A percentile compares a stretch with the other conserved stretches of the same genome.
phyloP scores from a whole-genome alignment of 2,888 invertebrate species.

The Tinea pellionella region DNA sequence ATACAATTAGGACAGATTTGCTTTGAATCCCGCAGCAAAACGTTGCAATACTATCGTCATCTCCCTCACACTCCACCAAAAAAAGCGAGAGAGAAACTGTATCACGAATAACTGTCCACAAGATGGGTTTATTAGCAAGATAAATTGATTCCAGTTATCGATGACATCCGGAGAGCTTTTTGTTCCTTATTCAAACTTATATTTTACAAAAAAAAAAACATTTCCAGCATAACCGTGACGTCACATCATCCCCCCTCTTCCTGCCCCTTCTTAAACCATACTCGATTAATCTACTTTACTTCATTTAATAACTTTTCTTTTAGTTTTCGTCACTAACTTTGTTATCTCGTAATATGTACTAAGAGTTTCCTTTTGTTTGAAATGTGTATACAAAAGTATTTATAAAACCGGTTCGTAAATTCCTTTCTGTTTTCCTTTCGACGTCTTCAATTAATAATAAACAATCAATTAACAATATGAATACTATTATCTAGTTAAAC shows the following conservation, averaged over 20 bases:
- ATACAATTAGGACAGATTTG: neutral
- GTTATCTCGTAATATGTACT: neutral
- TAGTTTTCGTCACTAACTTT: neutral
- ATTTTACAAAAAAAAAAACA: neutral
- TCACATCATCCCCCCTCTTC: neutral
- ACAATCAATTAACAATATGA: neutral
- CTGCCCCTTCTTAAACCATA: neutral
- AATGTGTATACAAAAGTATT: neutral
- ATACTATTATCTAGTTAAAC: neutral
- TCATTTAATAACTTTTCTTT: neutral
- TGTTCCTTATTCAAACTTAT: neutral
- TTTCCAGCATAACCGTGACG: neutral
- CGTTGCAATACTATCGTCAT: neutral
- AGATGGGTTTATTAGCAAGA: neutral
- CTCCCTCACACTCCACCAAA: neutral
- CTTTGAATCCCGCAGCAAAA: neutral
- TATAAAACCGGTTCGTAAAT: neutral
- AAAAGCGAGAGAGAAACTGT: neutral
- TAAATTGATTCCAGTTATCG: slow-evolving; percentile 10
- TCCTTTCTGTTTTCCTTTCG: neutral
- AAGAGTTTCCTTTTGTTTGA: neutral
- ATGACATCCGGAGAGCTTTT: neutral
- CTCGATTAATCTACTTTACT: neutral
- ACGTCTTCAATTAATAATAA: neutral
- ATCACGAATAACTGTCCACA: neutral